Evolutionary conservation across 2,888 invertebrate genomes (phyloP).

Genomic region (Tipula confusa): DNA sequence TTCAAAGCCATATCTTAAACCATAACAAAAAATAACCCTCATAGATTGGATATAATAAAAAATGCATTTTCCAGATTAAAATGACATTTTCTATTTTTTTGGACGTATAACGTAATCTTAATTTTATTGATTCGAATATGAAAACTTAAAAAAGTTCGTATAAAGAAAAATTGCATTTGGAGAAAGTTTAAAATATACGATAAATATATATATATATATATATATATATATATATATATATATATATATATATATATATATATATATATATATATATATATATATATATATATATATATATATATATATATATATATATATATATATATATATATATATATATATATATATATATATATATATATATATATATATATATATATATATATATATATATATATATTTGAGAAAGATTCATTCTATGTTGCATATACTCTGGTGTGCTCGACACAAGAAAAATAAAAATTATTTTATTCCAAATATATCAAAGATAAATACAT

Average conservation of each 20-base stretch:
- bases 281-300: too few species aligned
- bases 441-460: neutral
- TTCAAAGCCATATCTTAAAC: neutral
- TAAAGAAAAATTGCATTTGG: neutral
- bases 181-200: neutral
- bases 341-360: too few species aligned
- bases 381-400: too few species aligned
- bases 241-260: too few species aligned
- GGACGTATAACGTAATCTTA: neutral
- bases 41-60: neutral
- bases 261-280: too few species aligned
- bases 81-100: neutral
- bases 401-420: too few species aligned
- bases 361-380: too few species aligned
- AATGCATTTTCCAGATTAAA: constrained; percentile 25
- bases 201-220: too few species aligned
- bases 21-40: neutral
- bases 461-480: neutral
- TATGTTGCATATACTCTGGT: neutral
- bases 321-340: too few species aligned
- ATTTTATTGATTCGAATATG: constrained; percentile 5
- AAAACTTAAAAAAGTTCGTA: neutral
- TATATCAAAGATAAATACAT: constrained; percentile 21
- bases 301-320: too few species aligned
- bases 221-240: too few species aligned